Percentiles rank a stretch among this genome's conserved stretches.
These are phyloP conservation scores for Conger conger DNA, from an alignment of 2,113 vertebrate species.

Conservation along the genomic window DNA sequence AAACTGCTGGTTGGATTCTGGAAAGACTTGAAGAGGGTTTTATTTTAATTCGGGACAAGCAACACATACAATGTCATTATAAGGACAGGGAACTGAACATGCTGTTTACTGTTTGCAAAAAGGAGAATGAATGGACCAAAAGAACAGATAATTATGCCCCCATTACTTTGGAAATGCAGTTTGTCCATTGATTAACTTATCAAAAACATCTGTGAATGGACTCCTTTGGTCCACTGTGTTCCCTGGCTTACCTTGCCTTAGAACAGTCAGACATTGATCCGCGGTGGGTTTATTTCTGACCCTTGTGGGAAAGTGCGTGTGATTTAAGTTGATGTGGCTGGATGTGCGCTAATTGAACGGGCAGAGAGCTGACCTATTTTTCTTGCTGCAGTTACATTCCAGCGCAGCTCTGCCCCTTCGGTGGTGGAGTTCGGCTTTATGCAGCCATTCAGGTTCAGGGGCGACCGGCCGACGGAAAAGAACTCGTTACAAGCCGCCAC, in stretches of 20 bases:
- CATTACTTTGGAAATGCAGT: not conserved
- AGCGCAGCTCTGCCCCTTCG: not conserved
- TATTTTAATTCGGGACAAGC: not conserved
- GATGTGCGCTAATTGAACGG: slow-evolving; percentile 14
- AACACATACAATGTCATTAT: not conserved
- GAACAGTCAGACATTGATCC: not conserved
- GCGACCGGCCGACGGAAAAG: not conserved
- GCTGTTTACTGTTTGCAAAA: not conserved
- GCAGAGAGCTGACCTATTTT: slow-evolving; percentile 31
- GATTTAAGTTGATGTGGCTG: slow-evolving; percentile 17
- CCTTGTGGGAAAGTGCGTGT: not conserved
- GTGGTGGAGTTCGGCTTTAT: not conserved
- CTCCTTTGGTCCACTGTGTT: not conserved
- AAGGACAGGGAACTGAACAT: not conserved
- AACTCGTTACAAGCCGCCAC: not conserved
- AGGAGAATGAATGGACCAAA: not conserved
- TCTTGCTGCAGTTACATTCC: not conserved
- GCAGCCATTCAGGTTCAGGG: not conserved
- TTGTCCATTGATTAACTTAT: not conserved
- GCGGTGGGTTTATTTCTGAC: not conserved
- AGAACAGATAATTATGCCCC: not conserved
- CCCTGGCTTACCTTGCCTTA: not conserved
- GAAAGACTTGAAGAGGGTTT: no score
- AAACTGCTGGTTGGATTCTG: no score
- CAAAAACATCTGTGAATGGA: not conserved